Base-by-base conservation (phyloP, 2,888 invertebrate species). In the Caenorhabditis afra region DNA sequence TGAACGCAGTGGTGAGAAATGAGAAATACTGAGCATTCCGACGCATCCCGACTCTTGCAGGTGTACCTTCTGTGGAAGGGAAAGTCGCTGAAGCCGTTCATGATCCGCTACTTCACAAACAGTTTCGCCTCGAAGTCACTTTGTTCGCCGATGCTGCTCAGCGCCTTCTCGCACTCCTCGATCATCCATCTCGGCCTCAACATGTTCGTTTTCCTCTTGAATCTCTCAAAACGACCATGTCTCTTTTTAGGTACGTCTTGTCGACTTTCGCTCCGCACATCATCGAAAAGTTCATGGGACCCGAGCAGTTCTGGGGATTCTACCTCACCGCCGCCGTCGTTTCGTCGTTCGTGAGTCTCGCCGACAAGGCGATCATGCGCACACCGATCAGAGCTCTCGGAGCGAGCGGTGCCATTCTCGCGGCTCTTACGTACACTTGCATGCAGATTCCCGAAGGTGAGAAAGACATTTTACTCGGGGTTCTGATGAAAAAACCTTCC, bases 331-430 rank as follows among this genome's bases (percentile, higher is more conserved):
- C 95, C 82, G 97, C 92, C 87, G 85, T 86, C 7, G 82, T 86
- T 20, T 87, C 97, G 66, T 95, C 95, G 87, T 93, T 96, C 82
- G 92, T 94, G 35, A 96, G 96, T 92, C 94, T 95, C 87, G 85
- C 94, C 0, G 94, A 94, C 91, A 97, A 96, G 92, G 93, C 94
- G 14, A 87, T 93, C 1, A 92, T 93, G 3, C 92, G 93, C 76
- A 93, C 93, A 87, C 93, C 94, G 45, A 94, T 94, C 50, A 92
- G 95, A 45, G 96, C 97, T 55, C 93, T 98, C 81, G 97, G 97
- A 90, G 97, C 97, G 79, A 97, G 96, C 39, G 98, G 98, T 75
- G 97, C 97, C 59, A 95, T 98, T 85, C 94, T 97, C 94, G 94
- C 94, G 23, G 93, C 97, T 58, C 91, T 98, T 77, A 94, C 95